These are phyloP conservation scores for Eucera pruinosa DNA, from an alignment of 2,888 invertebrate genomes.

Conservation along the genomic window DNA sequence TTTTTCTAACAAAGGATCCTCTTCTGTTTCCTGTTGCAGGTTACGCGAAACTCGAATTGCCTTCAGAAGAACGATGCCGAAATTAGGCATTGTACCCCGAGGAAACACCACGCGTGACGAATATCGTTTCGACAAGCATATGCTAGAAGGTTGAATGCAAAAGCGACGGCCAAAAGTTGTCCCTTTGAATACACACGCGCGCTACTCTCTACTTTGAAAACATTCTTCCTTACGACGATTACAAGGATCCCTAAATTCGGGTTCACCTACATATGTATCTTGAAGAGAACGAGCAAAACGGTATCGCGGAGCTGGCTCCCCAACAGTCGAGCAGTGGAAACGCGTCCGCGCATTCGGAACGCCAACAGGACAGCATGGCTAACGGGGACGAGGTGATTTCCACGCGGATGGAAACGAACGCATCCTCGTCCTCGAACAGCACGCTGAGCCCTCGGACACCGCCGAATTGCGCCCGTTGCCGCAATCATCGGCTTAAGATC, in stretches of 20 bases:
- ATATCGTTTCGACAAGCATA: background rate
- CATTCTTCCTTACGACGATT: background rate
- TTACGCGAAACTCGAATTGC: background rate
- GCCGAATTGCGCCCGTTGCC: conserved; percentile 87
- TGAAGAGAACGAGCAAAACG: conserved; percentile 1
- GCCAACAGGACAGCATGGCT: conserved; percentile 36
- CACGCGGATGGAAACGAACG: conserved; percentile 11
- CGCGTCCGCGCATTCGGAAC: conserved; percentile 11
- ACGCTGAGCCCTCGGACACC: background rate
- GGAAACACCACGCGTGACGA: background rate
- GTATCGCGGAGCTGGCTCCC: conserved; percentile 7
- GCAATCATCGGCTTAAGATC: conserved; percentile 95
- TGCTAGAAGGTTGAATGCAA: background rate
- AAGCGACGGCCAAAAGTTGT: background rate
- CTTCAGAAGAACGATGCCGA: background rate
- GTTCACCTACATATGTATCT: background rate
- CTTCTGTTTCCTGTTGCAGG: conserved; percentile 33
- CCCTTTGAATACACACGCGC: too few relatives aligned
- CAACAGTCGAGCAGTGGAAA: conserved; percentile 1
- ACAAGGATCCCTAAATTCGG: background rate
- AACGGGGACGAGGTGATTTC: conserved; percentile 23
- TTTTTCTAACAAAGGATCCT: background rate
- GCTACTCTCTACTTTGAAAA: too few relatives aligned
- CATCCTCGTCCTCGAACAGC: conserved; percentile 28
- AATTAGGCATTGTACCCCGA: background rate